phyloP scores from a whole-genome alignment of 2,888 invertebrate genomes.

The Achlya flavicornis region DNA sequence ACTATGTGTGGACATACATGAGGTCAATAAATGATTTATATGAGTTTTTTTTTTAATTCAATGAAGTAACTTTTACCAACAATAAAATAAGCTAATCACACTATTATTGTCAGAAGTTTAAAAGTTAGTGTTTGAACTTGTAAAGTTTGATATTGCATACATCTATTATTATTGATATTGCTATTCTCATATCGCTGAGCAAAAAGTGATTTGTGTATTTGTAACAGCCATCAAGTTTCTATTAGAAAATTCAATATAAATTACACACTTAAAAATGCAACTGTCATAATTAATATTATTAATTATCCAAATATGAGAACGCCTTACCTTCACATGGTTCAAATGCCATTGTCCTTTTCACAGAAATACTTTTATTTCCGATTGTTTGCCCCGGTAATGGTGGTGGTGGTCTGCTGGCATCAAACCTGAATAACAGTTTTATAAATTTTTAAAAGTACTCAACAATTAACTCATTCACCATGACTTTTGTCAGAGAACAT shows the following conservation, averaged over 20 bases:
- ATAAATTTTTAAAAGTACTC: neutral
- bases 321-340: conserved; percentile 46
- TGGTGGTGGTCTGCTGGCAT: conserved; percentile 65
- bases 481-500: neutral
- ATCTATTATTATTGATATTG: too few species aligned
- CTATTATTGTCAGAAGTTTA: neutral
- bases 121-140: neutral
- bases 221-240: neutral
- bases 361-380: conserved; percentile 31
- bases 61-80: too few species aligned
- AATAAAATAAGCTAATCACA: too few species aligned
- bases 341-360: conserved; percentile 39
- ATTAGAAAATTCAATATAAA: neutral
- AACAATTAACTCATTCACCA: neutral
- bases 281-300: neutral
- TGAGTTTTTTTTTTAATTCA: too few species aligned
- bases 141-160: neutral
- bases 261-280: neutral
- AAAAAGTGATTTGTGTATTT: conserved; percentile 13
- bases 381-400: conserved; percentile 34
- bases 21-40: too few species aligned
- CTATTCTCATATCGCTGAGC: conserved; percentile 49
- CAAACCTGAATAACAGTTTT: conserved; percentile 48
- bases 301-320: conserved; percentile 17
- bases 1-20: too few species aligned